Evolutionary conservation across 2,113 vertebrate genomes (phyloP).

Genomic region (Paradisaea rubra): DNA sequence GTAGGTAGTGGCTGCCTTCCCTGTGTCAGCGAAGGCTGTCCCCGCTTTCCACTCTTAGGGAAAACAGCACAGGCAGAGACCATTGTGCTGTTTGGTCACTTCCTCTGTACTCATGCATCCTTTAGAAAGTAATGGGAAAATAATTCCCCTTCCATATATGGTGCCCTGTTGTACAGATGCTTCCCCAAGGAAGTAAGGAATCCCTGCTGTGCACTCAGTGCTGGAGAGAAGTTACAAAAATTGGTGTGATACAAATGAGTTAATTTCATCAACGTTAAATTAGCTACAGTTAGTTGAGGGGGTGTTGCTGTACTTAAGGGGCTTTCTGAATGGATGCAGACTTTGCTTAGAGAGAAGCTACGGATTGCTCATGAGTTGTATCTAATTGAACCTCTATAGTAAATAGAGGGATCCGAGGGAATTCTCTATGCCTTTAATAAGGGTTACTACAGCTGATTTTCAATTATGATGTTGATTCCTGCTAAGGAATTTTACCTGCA

Average conservation of each 20-base stretch:
- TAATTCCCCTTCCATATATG: background rate
- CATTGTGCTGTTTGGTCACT: background rate
- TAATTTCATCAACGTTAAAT: accelerated
- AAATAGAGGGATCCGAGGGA: background rate
- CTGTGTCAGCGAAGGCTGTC: background rate
- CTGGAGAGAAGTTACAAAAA: background rate
- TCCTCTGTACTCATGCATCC: background rate
- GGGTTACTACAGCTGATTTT: background rate
- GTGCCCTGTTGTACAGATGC: background rate
- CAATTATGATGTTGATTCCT: background rate
- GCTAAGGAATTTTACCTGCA: background rate
- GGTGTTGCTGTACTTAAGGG: background rate
- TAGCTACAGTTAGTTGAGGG: background rate
- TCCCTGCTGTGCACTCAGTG: background rate
- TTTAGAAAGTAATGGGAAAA: background rate
- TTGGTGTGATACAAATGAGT: background rate
- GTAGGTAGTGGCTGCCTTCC: background rate
- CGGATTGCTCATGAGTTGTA: background rate
- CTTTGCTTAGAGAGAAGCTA: background rate
- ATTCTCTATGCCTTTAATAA: background rate
- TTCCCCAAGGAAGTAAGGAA: background rate
- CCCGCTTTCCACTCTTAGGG: background rate
- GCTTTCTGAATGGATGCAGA: background rate
- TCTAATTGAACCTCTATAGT: background rate
- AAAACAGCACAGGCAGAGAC: background rate